A percentile compares a stretch with the other conserved stretches of the same genome.
phyloP scores from a whole-genome alignment of 2,888 invertebrate species.

The Stenchaetothrips biformis region DNA sequence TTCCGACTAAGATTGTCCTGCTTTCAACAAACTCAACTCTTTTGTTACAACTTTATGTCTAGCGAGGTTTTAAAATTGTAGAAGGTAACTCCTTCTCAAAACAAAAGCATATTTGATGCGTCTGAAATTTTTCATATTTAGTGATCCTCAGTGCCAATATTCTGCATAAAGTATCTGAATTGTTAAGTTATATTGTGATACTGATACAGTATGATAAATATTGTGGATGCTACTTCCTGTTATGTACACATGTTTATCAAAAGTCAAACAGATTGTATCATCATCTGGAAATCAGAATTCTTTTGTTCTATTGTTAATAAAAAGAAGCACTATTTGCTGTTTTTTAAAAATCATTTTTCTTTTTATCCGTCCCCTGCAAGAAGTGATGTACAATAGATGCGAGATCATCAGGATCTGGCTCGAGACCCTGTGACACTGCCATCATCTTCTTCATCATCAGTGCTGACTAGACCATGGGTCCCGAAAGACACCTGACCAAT shows the following conservation, averaged over 20 bases:
- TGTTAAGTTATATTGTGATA: slow-evolving; percentile 22
- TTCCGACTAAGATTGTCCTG: neutral
- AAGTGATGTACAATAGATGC: no score
- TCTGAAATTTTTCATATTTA: neutral
- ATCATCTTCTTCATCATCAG: no score
- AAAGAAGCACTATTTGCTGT: slow-evolving; percentile 16
- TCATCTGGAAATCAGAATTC: neutral
- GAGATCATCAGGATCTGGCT: no score
- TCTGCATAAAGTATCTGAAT: neutral
- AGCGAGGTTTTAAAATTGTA: neutral
- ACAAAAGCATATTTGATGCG: neutral
- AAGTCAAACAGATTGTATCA: slow-evolving; percentile 5
- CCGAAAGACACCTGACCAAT: no score
- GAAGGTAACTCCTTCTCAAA: neutral
- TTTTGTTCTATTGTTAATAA: slow-evolving; percentile 22
- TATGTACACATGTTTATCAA: neutral
- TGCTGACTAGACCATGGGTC: no score
- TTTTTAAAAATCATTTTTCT: neutral
- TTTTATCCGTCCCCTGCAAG: neutral
- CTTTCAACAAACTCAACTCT: neutral
- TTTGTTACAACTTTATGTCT: neutral
- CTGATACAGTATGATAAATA: neutral
- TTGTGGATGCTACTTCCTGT: neutral
- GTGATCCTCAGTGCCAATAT: slow-evolving; percentile 9
- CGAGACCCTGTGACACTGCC: no score